Base-by-base conservation (phyloP, 37 sponge, comb jelly and placozoan genomes). In the Dysidea cf. avara region DNA sequence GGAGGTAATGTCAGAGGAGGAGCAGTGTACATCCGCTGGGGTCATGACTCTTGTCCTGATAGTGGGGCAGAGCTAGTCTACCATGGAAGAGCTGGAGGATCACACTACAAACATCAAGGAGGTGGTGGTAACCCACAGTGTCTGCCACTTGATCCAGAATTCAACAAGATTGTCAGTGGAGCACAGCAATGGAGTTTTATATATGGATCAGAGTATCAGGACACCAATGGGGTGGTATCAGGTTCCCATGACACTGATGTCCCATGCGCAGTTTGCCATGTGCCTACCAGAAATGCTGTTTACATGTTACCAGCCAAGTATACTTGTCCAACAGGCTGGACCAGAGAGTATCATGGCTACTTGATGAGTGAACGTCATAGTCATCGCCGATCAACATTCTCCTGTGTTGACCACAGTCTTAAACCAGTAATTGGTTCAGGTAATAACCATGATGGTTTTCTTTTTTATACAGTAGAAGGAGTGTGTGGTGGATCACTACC, bases 191-290 rank as follows among this genome's bases (percentile, higher is more conserved):
- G 5, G 46, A 9, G 46, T 9, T 43, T 12, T 43, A 43, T 43
- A 43, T 43, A 43, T 43, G 46, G 46, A 43, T 5, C 46, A 43
- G 66, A 65, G 4, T 65, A 65, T 65, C 46, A 43, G 9, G 46
- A 43, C 9, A 43, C 46, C 5, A 43, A 43, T 43, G 43, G 43
- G 16, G 38, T 7, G 18, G 11, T 38, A 13, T 13, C 24, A 36
- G 5, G 5, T 63, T 32, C 34, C 40, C 43, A 34, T 34, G 40
- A 65, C 11, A 24, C 34, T 22, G 43, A 65, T 11, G 43, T 39
- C 20, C 40, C 66, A 65, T 65, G 66, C n/a, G 66, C 66, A 21
- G 66, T 65, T 22, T 65, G 66, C 43, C 12, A 56, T 29, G 58
- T 65, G 18, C 34, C 43, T 21, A 65, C 66, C 24, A 6, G 40